Evolutionary conservation across 2,888 invertebrate species (phyloP), one percentile per base, ranked within the genome.

Genomic region (Apamea anceps): DNA sequence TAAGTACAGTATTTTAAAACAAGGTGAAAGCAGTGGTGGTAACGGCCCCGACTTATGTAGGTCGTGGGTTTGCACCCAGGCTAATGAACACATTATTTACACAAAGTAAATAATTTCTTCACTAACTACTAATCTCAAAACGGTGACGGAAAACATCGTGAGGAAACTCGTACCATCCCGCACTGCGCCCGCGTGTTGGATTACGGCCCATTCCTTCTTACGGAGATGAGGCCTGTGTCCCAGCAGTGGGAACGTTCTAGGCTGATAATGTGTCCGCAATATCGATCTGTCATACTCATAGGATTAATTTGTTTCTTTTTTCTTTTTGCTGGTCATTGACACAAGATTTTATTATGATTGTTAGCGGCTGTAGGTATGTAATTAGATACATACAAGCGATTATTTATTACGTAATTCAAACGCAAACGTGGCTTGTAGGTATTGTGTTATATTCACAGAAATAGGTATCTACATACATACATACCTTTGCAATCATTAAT

Each of bases 271-370:
- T 10, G 54, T 79, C 37, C 67, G 32, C 62, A 51, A 28, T 54
- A 66, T 73, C 10, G 65, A 77, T 75, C 45, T 13, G 45, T 71
- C 67, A 57, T 57, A n/a, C 7, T 48, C 25, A 2, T 32, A 21
- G 7, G 25, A 60, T 60, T 66, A 28, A 60, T 72, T 70, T 77
- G 37, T 76, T 54, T n/a, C 0, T 72, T 62, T 75, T 76, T 77
- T 79, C 45, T 66, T 48, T 48, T 48, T 48, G 48, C 75, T 80
- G 88, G 86, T 88, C 88, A 82, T 79, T 88, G 85, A 88, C 88
- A 73, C 77, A 28, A 15, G 32, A 28, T 72, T 86, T 75, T 79
- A 83, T 80, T 88, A 82, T 75, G 80, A 82, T 77, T 81, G 80
- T 82, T 81, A 79, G 76, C 75, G 72, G 48, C 80, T 54, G 28